A percentile compares a stretch with the other conserved stretches of the same genome.
These are phyloP conservation scores for Boloria euphrosyne DNA, from an alignment of 2,888 invertebrate genomes.

Conservation along the genomic window DNA sequence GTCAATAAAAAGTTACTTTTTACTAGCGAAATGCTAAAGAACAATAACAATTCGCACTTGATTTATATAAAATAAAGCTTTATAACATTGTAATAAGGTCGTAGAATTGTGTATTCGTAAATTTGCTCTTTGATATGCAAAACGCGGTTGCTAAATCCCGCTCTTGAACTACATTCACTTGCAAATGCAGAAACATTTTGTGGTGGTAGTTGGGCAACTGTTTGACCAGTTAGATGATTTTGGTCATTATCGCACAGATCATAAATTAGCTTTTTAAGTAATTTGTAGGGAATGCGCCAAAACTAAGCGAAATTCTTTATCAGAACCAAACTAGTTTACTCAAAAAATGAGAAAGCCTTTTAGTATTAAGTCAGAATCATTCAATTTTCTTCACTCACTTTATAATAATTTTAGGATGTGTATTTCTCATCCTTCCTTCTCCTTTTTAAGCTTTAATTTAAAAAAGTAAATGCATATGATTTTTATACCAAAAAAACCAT, in stretches of 20 bases:
- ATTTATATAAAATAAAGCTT: slow-evolving; percentile 41
- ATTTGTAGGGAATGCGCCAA: not conserved
- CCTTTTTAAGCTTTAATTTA: too few species aligned
- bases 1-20: slow-evolving; percentile 12
- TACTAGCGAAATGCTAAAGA: slow-evolving; percentile 22
- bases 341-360: too few species aligned
- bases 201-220: slow-evolving; percentile 51
- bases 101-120: slow-evolving; percentile 22
- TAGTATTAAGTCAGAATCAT: too few species aligned
- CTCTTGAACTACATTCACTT: slow-evolving; percentile 67
- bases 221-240: slow-evolving; percentile 27
- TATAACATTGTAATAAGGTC: slow-evolving; percentile 39
- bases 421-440: too few species aligned
- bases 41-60: slow-evolving; percentile 24
- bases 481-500: too few species aligned
- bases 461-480: too few species aligned
- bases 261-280: not conserved
- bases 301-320: not conserved
- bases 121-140: slow-evolving; percentile 50
- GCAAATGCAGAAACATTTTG: slow-evolving; percentile 57
- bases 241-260: slow-evolving; percentile 17
- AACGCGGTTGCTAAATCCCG: slow-evolving; percentile 60
- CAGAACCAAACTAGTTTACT: not conserved
- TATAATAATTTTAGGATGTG: too few species aligned
- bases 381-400: too few species aligned